Evolutionary conservation across 2,113 vertebrate species (phyloP).

Genomic region (Elaphurus davidianus): DNA sequence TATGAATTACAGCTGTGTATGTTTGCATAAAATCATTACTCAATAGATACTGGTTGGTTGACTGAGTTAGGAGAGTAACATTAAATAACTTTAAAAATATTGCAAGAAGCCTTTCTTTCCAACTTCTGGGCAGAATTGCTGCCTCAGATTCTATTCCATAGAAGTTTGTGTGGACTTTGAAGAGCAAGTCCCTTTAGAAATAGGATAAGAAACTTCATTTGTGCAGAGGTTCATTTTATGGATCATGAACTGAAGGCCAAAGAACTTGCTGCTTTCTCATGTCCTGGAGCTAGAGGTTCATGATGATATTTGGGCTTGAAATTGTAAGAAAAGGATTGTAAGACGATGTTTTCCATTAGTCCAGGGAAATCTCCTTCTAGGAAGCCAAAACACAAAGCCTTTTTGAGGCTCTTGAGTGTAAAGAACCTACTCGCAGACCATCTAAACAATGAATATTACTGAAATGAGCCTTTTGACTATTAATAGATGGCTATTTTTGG

Average conservation of each 20-base stretch:
- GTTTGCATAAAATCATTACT: background rate
- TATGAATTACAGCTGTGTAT: background rate
- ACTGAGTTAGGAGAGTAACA: background rate
- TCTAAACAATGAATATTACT: constrained; percentile 8
- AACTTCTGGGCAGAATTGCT: background rate
- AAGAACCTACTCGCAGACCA: background rate
- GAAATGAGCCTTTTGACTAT: constrained; percentile 37
- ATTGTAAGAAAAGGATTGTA: background rate
- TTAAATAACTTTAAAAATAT: background rate
- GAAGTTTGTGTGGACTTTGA: background rate
- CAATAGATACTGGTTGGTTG: background rate
- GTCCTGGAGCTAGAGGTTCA: constrained; percentile 22
- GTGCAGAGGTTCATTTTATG: background rate
- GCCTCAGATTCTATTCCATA: background rate
- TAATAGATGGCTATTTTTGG: constrained; percentile 53
- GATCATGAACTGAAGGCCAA: constrained; percentile 13
- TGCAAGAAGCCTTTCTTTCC: background rate
- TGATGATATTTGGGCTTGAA: constrained; percentile 24
- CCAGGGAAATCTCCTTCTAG: background rate
- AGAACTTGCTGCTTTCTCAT: background rate
- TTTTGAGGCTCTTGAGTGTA: background rate
- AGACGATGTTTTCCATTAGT: background rate
- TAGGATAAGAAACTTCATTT: background rate
- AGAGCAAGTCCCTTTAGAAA: background rate
- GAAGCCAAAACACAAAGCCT: background rate